A percentile compares a stretch with the other conserved stretches of the same genome.
Evolutionary conservation across 2,888 invertebrate genomes (phyloP).

Genomic region (Ctena decussata): DNA sequence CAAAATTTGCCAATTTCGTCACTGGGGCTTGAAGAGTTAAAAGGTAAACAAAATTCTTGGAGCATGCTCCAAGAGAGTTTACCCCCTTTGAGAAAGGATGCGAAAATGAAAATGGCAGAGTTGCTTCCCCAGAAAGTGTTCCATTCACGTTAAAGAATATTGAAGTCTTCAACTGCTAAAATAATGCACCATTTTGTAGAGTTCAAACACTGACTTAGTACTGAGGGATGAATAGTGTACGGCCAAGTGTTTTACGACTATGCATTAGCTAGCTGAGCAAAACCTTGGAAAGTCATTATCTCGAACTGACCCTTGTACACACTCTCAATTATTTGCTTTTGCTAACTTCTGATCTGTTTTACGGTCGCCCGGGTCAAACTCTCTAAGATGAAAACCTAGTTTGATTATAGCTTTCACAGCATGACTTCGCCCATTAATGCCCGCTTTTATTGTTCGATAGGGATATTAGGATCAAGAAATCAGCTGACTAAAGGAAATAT

Average conservation of each 20-base stretch:
- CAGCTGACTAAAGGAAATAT: neutral
- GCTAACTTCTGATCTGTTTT: constrained; percentile 17
- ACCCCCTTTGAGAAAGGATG: too few species aligned
- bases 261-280: neutral
- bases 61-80: too few species aligned
- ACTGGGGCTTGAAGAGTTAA: too few species aligned
- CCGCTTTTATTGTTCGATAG: neutral
- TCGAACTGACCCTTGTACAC: constrained; percentile 7
- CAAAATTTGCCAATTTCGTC: too few species aligned
- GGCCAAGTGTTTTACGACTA: neutral
- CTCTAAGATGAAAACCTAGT: constrained; percentile 3
- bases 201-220: too few species aligned
- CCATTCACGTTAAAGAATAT: too few species aligned
- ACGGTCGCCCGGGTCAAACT: constrained; percentile 40
- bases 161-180: too few species aligned
- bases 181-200: too few species aligned
- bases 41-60: too few species aligned
- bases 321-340: constrained; percentile 7
- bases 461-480: neutral
- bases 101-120: too few species aligned
- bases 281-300: neutral
- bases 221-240: neutral
- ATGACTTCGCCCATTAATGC: constrained; percentile 1
- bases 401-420: constrained; percentile 9
- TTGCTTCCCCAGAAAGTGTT: too few species aligned